Percentiles rank a stretch among this genome's conserved stretches.
Conservation (phyloP, 2,888 invertebrate species). For the Dasypolia templi region DNA sequence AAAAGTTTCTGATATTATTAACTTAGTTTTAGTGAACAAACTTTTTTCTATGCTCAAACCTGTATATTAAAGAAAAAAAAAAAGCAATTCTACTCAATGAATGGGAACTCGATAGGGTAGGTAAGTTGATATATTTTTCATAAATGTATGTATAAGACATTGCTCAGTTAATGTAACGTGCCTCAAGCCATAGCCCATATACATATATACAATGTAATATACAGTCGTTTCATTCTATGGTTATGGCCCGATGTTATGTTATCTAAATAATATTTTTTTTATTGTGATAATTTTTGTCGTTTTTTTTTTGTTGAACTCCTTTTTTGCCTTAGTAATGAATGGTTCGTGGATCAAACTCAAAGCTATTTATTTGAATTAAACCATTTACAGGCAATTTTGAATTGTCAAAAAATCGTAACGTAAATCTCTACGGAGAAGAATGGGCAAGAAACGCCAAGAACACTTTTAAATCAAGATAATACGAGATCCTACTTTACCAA, state of each 20-base stretch:
- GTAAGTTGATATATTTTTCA: slow-evolving; percentile 43
- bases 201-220: slow-evolving; percentile 82
- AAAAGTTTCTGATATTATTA: slow-evolving; percentile 33
- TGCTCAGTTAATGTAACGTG: slow-evolving; percentile 70
- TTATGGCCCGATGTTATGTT: slow-evolving; percentile 89
- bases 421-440: no score
- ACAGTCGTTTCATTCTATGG: slow-evolving; percentile 84
- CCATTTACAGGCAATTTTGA: no score
- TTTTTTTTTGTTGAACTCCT: slow-evolving; percentile 64
- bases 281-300: slow-evolving; percentile 82
- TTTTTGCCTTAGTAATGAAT: neutral
- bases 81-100: slow-evolving; percentile 15
- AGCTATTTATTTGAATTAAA: no score
- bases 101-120: slow-evolving; percentile 1
- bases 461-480: no score
- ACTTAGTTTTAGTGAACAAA: slow-evolving; percentile 40
- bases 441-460: no score
- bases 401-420: no score
- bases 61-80: neutral
- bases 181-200: slow-evolving; percentile 74
- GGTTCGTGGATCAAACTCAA: no score
- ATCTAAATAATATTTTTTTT: slow-evolving; percentile 90
- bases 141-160: slow-evolving; percentile 39
- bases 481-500: no score
- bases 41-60: slow-evolving; percentile 39